Evolutionary conservation across 2,113 vertebrate genomes (phyloP).

Genomic region (Colistium nudipinnis): DNA sequence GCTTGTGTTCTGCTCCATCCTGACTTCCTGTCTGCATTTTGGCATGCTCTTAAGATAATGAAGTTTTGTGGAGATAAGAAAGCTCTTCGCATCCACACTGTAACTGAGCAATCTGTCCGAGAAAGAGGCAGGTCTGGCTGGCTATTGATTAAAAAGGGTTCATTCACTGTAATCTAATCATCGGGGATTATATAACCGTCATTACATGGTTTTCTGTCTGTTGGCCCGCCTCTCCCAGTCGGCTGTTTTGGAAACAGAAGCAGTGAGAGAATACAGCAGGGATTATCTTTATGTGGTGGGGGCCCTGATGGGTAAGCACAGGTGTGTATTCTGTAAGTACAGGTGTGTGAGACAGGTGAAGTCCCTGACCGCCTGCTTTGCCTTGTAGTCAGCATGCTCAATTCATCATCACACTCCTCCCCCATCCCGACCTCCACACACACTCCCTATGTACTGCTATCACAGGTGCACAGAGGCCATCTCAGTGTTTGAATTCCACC

Average conservation of each 20-base stretch:
- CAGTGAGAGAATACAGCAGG: constrained; percentile 22
- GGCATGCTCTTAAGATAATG: constrained; percentile 38
- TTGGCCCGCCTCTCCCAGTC: constrained; percentile 27
- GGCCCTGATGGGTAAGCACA: constrained; percentile 45
- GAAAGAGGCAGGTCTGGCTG: not conserved
- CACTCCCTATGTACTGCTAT: constrained; percentile 11
- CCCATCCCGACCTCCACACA: constrained; percentile 28
- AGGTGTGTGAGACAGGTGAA: constrained; percentile 79
- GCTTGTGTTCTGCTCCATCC: not conserved
- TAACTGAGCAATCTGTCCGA: constrained; percentile 14
- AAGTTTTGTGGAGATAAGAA: constrained; percentile 25
- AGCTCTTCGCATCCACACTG: constrained; percentile 25
- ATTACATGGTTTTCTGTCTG: constrained; percentile 45
- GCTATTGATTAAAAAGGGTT: constrained; percentile 45
- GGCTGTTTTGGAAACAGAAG: constrained; percentile 61
- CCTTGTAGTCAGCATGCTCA: constrained; percentile 41
- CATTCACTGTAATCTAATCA: constrained; percentile 45
- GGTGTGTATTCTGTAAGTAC: constrained; percentile 70
- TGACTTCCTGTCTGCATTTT: constrained; percentile 21
- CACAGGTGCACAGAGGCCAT: constrained; percentile 62
- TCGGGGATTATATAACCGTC: constrained; percentile 42
- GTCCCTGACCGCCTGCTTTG: constrained; percentile 39
- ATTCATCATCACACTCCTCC: constrained; percentile 54
- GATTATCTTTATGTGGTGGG: constrained; percentile 41
- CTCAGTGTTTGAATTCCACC: constrained; percentile 73